Percentiles rank a stretch among this genome's conserved stretches.
Conservation (phyloP, 2,797 vertebrate genomes). For the Pteronotus mesoamericanus region DNA sequence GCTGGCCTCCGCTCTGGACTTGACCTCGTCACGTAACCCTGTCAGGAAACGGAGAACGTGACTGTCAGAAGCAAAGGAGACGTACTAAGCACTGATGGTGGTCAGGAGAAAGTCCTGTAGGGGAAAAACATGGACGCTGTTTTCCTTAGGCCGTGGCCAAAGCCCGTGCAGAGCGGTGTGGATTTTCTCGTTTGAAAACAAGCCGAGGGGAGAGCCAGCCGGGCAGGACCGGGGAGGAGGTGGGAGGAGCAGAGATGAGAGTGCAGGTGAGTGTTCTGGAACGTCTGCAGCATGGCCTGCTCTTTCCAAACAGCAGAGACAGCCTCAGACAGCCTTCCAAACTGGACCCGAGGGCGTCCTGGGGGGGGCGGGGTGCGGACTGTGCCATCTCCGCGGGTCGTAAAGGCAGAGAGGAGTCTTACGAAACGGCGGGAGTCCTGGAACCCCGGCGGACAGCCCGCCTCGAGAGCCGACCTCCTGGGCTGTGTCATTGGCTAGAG, state of each 20-base stretch:
- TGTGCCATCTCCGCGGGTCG: background rate
- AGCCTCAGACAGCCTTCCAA: too few relatives aligned
- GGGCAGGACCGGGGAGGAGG: background rate
- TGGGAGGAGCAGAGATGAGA: too few relatives aligned
- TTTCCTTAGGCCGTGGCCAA: background rate
- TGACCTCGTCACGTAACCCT: background rate
- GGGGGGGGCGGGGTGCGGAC: too few relatives aligned
- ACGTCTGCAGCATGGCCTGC: too few relatives aligned
- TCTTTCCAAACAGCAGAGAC: too few relatives aligned
- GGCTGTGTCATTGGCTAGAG: fast-evolving
- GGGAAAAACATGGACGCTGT: background rate
- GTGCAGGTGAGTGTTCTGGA: fast-evolving
- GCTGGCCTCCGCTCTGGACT: background rate
- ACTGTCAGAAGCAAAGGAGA: background rate
- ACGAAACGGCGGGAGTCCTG: background rate
- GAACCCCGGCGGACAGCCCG: background rate
- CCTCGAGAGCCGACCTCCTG: fast-evolving
- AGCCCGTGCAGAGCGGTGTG: background rate
- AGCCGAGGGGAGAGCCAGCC: background rate
- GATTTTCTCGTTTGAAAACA: background rate
- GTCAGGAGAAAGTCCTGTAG: background rate
- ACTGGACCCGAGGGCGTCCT: background rate
- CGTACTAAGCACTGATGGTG: fast-evolving
- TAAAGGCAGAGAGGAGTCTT: background rate
- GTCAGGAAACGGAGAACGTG: background rate